Evolutionary conservation across 2,797 vertebrate species (phyloP).

Genomic region (Loris lydekkerianus): DNA sequence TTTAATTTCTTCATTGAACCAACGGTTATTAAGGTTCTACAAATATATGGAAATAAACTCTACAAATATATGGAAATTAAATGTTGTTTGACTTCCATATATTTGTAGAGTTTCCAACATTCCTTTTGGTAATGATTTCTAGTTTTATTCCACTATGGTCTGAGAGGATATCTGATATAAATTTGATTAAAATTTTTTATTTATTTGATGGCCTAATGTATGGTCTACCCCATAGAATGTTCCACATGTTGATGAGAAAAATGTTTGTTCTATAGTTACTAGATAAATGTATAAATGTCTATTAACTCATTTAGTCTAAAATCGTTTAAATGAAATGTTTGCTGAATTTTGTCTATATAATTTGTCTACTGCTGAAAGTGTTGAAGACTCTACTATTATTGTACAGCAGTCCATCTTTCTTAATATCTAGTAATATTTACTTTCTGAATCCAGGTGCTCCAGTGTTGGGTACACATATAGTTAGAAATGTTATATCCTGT

Average conservation of each 20-base stretch:
- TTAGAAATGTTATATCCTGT: background rate
- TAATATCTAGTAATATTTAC: background rate
- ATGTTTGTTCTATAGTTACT: background rate
- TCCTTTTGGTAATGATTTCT: background rate
- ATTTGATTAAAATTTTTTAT: background rate
- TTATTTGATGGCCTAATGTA: background rate
- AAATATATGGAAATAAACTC: too few relatives aligned
- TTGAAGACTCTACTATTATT: background rate
- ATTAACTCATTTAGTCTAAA: background rate
- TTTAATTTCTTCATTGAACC: background rate
- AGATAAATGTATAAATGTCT: background rate
- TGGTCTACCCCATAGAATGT: background rate
- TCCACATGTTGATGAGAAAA: background rate
- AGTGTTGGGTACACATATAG: background rate
- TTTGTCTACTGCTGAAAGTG: background rate
- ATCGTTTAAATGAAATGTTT: background rate
- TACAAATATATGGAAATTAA: too few relatives aligned
- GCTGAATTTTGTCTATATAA: background rate
- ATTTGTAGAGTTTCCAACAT: background rate
- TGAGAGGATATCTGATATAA: background rate
- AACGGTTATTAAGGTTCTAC: background rate
- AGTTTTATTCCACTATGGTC: background rate
- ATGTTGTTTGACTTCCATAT: background rate
- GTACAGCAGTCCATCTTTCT: background rate
- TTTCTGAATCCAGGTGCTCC: background rate